Conservation (phyloP, 2,888 invertebrate species). For the Ormyrus thymus region DNA sequence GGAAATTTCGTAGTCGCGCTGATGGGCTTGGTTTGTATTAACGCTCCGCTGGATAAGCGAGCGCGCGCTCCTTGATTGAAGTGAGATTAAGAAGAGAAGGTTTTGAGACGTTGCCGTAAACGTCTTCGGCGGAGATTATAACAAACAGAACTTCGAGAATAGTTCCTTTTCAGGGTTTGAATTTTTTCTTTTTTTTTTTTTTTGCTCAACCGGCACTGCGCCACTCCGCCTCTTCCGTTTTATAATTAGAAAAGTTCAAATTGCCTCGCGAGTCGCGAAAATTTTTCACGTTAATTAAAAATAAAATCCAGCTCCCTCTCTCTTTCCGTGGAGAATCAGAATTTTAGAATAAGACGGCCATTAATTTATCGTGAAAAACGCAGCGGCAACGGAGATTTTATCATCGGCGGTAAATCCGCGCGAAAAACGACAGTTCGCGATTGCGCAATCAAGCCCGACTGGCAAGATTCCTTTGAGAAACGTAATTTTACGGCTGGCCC, state of each 20-base stretch:
- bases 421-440: no score
- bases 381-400: no score
- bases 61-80: constrained; percentile 48
- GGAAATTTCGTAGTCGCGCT: constrained; percentile 47
- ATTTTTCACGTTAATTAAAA: constrained; percentile 47
- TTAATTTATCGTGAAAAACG: no score
- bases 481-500: no score
- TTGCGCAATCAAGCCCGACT: no score
- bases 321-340: background rate
- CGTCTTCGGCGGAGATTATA: constrained; percentile 46
- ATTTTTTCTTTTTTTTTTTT: constrained; percentile 18
- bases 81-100: constrained; percentile 49
- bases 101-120: constrained; percentile 38
- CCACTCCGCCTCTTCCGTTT: background rate
- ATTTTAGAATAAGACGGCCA: no score
- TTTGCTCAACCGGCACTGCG: background rate
- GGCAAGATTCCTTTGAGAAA: no score
- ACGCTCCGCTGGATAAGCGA: constrained; percentile 49
- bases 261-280: constrained; percentile 10
- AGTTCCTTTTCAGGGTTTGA: constrained; percentile 31
- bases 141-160: constrained; percentile 51
- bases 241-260: constrained; percentile 51
- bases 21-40: constrained; percentile 52
- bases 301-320: constrained; percentile 9
- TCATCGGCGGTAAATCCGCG: no score